phyloP scores from a whole-genome alignment of 1,140 invertebrate species.

The Ips typographus region DNA sequence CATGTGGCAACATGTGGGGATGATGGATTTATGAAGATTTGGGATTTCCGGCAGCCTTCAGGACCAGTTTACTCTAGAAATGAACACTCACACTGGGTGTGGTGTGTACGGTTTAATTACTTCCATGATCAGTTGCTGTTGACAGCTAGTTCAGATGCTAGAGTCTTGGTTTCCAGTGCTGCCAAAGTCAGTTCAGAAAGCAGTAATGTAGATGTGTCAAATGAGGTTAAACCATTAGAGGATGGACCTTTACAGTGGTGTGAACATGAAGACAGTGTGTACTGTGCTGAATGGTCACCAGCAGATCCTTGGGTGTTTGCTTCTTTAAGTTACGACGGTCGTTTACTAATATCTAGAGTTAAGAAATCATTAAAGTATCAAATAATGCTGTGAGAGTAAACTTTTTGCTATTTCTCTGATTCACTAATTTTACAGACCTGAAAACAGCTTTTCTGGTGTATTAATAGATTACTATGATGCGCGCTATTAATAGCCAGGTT shows the following conservation, averaged over 20 bases:
- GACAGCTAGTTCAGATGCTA: conserved; percentile 91
- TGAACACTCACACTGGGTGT: conserved; percentile 96
- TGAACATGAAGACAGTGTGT: conserved; percentile 98
- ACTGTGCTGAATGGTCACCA: conserved; percentile 94
- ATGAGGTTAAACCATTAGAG: conserved; percentile 53
- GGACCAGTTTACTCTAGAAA: conserved; percentile 77
- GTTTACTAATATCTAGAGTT: conserved; percentile 89
- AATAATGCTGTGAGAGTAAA: conserved; percentile 58
- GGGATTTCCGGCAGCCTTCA: conserved; percentile 85
- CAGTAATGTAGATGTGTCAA: conserved; percentile 32
- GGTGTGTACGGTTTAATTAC: conserved; percentile 91
- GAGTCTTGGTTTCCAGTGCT: conserved; percentile 84
- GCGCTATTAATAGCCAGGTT: not conserved
- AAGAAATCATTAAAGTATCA: conserved; percentile 91
- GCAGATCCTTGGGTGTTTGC: conserved; percentile 98
- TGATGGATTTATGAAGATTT: conserved; percentile 92
- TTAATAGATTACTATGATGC: not conserved
- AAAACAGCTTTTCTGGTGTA: not conserved
- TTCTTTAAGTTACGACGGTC: conserved; percentile 93
- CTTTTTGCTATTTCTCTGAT: not conserved
- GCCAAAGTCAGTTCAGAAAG: conserved; percentile 78
- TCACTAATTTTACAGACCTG: not conserved
- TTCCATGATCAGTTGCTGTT: conserved; percentile 97
- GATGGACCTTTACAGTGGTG: conserved; percentile 87
- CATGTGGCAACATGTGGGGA: conserved; percentile 92